Conservation (phyloP, 2,113 vertebrate species). For the Chaetorhynchus papuensis region DNA sequence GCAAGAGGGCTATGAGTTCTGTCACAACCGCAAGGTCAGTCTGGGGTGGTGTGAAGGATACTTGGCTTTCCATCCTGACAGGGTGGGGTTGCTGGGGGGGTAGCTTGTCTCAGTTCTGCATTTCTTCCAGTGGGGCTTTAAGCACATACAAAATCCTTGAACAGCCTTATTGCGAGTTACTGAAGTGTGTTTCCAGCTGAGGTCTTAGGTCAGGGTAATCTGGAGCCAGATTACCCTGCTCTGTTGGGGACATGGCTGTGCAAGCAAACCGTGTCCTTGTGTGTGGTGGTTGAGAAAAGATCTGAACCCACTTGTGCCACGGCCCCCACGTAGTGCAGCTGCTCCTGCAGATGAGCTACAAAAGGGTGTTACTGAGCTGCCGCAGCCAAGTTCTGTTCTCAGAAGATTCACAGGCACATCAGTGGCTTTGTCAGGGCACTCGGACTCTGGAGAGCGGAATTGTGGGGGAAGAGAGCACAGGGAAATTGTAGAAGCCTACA, state of each 20-base stretch:
- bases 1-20: conserved; percentile 91
- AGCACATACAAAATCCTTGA: not conserved
- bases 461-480: not conserved
- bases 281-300: not conserved
- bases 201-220: not conserved
- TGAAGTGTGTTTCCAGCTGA: not conserved
- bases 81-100: not conserved
- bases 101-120: not conserved
- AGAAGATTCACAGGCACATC: not conserved
- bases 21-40: conserved; percentile 81
- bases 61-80: not conserved
- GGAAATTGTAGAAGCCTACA: accelerated
- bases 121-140: not conserved
- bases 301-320: not conserved
- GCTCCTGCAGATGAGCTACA: not conserved
- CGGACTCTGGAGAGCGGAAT: accelerated
- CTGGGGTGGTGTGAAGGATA: accelerated
- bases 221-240: not conserved
- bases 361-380: not conserved
- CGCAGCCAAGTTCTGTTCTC: not conserved
- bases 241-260: not conserved
- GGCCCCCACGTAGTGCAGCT: not conserved
- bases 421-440: not conserved
- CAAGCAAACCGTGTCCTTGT: not conserved
- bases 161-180: not conserved